phyloP scores from a whole-genome alignment of 2,888 invertebrate species.

The Calameuta idolon region DNA sequence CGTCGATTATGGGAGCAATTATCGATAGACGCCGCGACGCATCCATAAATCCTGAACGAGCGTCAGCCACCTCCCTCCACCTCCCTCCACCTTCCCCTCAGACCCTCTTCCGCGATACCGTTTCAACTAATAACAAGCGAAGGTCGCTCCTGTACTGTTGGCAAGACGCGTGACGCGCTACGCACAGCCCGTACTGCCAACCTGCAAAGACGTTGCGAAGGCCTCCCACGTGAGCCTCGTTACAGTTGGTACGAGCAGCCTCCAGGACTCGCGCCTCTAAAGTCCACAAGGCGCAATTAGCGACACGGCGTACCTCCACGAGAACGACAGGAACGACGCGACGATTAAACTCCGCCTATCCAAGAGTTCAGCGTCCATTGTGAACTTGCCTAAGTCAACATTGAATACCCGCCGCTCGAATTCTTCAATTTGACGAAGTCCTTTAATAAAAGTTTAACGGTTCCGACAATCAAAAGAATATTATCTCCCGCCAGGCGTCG shows the following conservation, averaged over 20 bases:
- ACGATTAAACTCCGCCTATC: too few relatives aligned
- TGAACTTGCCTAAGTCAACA: too few relatives aligned
- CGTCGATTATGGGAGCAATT: neutral
- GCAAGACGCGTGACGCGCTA: too few relatives aligned
- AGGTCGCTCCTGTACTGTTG: conserved; percentile 27
- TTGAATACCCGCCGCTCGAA: too few relatives aligned
- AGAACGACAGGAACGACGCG: too few relatives aligned
- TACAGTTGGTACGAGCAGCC: conserved; percentile 46
- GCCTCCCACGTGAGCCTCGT: conserved; percentile 45
- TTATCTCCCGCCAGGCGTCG: too few relatives aligned
- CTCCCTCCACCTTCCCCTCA: too few relatives aligned
- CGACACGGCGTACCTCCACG: conserved; percentile 18
- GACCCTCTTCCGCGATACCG: conserved; percentile 16
- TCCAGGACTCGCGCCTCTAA: conserved; percentile 8
- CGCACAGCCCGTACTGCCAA: too few relatives aligned
- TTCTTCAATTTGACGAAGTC: too few relatives aligned
- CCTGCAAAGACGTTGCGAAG: conserved; percentile 23
- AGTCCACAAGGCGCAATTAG: conserved; percentile 7
- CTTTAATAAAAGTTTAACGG: too few relatives aligned
- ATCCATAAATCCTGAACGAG: neutral
- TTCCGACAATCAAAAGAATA: too few relatives aligned
- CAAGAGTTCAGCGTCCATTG: too few relatives aligned
- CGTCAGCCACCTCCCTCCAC: neutral
- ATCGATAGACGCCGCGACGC: neutral
- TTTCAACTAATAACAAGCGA: conserved; percentile 37